A percentile compares a stretch with the other conserved stretches of the same genome.
phyloP scores from a whole-genome alignment of 2,113 vertebrate species.

The Promerops cafer region DNA sequence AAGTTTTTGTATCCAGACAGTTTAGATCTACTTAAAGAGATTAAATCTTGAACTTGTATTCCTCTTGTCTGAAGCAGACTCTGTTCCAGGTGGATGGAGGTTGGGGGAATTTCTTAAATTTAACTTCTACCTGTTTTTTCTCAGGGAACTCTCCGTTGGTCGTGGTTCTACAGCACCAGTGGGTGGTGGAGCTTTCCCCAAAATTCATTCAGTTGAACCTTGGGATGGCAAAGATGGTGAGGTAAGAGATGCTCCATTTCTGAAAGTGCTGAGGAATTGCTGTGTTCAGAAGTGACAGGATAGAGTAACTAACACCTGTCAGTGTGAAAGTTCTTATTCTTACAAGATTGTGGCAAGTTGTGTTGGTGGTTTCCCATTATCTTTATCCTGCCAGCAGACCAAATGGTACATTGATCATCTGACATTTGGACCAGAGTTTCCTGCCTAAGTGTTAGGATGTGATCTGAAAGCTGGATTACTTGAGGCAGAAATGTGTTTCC shows the following conservation, averaged over 20 bases:
- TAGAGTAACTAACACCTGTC: neutral
- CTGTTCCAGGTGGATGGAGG: neutral
- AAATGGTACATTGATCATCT: neutral
- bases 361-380: neutral
- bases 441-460: neutral
- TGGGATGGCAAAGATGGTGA: slow-evolving; percentile 96
- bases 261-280: neutral
- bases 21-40: neutral
- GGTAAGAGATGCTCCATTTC: slow-evolving; percentile 71
- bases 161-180: slow-evolving; percentile 90
- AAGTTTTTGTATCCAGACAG: neutral
- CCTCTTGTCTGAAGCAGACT: neutral
- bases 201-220: slow-evolving; percentile 79
- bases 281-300: neutral
- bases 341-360: neutral
- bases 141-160: slow-evolving; percentile 92
- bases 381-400: neutral
- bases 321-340: neutral
- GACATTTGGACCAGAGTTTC: neutral
- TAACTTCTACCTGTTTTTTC: neutral
- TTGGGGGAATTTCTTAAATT: neutral
- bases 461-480: neutral
- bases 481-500: neutral
- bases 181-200: slow-evolving; percentile 81
- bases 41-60: neutral